Conservation (phyloP, 2,113 vertebrate genomes). For the Xerus inauris region DNA sequence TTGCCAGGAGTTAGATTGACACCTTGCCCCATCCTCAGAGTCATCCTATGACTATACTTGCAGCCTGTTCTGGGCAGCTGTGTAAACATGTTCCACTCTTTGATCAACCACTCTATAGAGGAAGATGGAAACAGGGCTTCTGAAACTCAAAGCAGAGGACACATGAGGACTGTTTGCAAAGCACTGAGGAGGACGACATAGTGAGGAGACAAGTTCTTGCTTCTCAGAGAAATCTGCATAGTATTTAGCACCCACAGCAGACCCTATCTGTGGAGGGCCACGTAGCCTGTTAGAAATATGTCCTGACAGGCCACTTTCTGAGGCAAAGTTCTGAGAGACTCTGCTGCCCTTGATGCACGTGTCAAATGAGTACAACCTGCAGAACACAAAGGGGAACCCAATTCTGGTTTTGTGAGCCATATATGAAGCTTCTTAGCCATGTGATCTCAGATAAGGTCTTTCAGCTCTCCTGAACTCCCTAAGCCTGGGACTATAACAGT, state of each 20-base stretch:
- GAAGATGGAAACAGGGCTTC: background rate
- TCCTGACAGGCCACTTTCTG: background rate
- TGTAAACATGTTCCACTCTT: too few species aligned
- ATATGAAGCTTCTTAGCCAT: background rate
- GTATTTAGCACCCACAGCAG: background rate
- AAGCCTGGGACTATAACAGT: background rate
- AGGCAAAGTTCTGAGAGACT: background rate
- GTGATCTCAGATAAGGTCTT: background rate
- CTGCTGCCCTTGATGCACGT: background rate
- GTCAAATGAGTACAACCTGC: background rate
- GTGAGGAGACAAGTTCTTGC: background rate
- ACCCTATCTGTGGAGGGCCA: too few species aligned
- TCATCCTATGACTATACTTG: background rate
- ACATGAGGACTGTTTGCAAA: background rate
- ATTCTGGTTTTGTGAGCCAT: background rate
- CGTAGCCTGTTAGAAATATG: background rate
- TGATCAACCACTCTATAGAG: background rate
- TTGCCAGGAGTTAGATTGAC: background rate
- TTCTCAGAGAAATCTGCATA: background rate
- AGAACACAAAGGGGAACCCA: too few species aligned
- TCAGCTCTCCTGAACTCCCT: background rate
- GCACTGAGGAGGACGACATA: background rate
- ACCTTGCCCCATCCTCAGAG: background rate
- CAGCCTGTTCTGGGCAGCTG: background rate
- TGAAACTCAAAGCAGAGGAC: background rate